A percentile compares a stretch with the other conserved stretches of the same genome.
These are phyloP conservation scores for Rhabdomys pumilio DNA, from an alignment of 2,797 vertebrate genomes.

Conservation along the genomic window DNA sequence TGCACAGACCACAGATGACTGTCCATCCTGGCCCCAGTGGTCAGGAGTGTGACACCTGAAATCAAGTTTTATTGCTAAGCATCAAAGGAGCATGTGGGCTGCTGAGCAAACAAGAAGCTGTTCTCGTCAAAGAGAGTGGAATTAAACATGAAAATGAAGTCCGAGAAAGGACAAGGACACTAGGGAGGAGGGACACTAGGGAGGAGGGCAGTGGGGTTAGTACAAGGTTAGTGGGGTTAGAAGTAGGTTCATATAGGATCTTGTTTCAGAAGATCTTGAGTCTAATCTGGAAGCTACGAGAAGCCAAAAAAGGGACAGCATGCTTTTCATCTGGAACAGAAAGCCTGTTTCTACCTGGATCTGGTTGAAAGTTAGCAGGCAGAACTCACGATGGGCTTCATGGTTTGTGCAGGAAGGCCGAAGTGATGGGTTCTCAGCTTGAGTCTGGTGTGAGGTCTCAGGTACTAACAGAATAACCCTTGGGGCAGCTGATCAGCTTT, in stretches of 20 bases:
- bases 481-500: not conserved
- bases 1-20: not conserved
- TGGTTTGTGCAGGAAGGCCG: not conserved
- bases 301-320: not conserved
- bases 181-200: not conserved
- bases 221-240: not conserved
- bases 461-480: not conserved
- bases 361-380: not conserved
- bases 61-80: not conserved
- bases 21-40: not conserved
- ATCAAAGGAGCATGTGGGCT: not conserved
- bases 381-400: not conserved
- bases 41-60: not conserved
- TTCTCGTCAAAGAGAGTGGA: not conserved
- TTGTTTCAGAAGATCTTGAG: slow-evolving; percentile 6
- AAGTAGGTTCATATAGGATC: not conserved
- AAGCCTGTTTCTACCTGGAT: not conserved
- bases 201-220: not conserved
- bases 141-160: not conserved
- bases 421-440: not conserved
- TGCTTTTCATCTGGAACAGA: not conserved
- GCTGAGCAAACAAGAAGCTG: not conserved
- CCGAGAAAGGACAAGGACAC: not conserved
- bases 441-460: not conserved
- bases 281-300: not conserved